Percentiles rank a stretch among this genome's conserved stretches.
Conservation (phyloP, 2,888 invertebrate species). For the Dexiosoma caninum region DNA sequence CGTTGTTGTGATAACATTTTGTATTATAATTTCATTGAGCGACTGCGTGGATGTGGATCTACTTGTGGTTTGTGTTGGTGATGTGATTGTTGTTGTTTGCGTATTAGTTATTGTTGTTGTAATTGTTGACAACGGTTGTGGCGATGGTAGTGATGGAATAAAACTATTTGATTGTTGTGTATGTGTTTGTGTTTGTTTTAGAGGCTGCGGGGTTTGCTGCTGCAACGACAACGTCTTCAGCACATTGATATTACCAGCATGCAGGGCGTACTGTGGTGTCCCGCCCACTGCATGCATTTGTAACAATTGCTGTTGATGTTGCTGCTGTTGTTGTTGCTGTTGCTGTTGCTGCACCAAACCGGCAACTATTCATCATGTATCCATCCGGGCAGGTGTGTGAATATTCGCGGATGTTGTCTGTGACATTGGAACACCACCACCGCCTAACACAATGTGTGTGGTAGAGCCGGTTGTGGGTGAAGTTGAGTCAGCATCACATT, state of each 20-base stretch:
- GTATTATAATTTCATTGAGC: constrained; percentile 43
- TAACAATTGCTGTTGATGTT: constrained; percentile 64
- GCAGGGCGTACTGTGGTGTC: constrained; percentile 63
- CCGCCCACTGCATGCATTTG: constrained; percentile 70
- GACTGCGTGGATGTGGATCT: constrained; percentile 51
- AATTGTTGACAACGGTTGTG: constrained; percentile 53
- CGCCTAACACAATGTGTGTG: constrained; percentile 51
- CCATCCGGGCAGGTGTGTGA: constrained; percentile 73
- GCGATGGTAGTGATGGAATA: constrained; percentile 50
- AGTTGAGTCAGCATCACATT: constrained; percentile 75
- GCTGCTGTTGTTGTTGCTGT: constrained; percentile 64
- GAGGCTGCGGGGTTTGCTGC: constrained; percentile 65
- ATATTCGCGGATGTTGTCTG: constrained; percentile 72
- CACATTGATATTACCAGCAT: constrained; percentile 64
- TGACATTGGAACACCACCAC: constrained; percentile 58
- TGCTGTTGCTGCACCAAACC: constrained; percentile 74
- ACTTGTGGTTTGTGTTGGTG: constrained; percentile 56
- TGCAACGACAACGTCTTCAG: constrained; percentile 65
- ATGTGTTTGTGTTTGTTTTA: constrained; percentile 51
- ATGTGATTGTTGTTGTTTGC: constrained; percentile 45
- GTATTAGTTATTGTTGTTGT: constrained; percentile 56
- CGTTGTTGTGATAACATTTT: constrained; percentile 59
- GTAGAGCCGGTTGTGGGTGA: constrained; percentile 64
- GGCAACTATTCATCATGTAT: constrained; percentile 76
- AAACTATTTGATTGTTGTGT: constrained; percentile 38